Evolutionary conservation across 2,113 vertebrate species (phyloP).

Genomic region (Monopterus albus): DNA sequence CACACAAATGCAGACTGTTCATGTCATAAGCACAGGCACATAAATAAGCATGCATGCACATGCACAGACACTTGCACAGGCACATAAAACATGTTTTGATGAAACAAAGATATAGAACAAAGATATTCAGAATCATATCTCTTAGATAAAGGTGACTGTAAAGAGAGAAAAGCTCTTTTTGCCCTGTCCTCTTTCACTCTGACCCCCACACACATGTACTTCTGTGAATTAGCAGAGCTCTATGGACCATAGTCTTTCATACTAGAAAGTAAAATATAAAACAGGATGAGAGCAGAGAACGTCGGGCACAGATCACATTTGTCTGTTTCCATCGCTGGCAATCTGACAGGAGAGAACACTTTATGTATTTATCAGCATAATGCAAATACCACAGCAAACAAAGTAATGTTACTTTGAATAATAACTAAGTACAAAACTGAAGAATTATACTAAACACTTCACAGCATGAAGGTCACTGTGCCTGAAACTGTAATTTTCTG

Average conservation of each 20-base stretch:
- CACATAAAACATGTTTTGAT: not conserved
- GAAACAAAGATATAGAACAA: not conserved
- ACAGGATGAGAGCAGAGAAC: conserved; percentile 29
- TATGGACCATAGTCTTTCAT: conserved; percentile 53
- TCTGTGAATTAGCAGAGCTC: conserved; percentile 46
- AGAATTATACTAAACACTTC: not conserved
- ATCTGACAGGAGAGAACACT: conserved; percentile 11
- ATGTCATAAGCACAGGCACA: conserved; percentile 32
- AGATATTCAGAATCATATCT: not conserved
- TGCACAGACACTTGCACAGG: too few relatives aligned
- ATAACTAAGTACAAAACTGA: not conserved
- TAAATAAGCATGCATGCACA: conserved; percentile 14
- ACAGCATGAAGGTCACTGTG: conserved; percentile 55
- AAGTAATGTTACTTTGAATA: not conserved
- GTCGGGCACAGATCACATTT: conserved; percentile 41
- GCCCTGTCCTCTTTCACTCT: too few relatives aligned
- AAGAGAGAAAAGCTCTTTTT: not conserved
- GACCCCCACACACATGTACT: not conserved
- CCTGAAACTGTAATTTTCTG: conserved; percentile 53
- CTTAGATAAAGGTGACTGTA: not conserved
- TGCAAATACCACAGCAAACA: conserved; percentile 19
- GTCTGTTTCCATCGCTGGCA: conserved; percentile 49
- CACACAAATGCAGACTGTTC: not conserved
- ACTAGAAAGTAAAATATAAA: conserved; percentile 37
- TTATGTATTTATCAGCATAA: conserved; percentile 22